phyloP scores from a whole-genome alignment of 2,113 vertebrate species.

The Chaetura pelagica region DNA sequence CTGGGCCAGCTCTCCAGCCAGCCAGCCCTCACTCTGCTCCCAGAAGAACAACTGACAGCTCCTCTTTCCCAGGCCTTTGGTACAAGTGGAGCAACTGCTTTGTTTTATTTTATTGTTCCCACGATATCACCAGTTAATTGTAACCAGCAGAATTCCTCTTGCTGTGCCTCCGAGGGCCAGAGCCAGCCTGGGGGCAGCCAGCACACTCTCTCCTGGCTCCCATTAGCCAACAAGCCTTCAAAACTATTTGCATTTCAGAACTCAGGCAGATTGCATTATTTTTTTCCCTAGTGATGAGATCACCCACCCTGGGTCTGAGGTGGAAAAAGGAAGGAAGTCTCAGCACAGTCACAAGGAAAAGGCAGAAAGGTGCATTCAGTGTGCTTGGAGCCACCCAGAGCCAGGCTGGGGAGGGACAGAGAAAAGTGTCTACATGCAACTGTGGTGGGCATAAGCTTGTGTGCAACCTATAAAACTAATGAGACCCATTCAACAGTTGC shows the following conservation, averaged over 20 bases:
- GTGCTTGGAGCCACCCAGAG: neutral
- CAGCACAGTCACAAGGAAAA: neutral
- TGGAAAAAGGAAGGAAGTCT: neutral
- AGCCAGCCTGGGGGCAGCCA: neutral
- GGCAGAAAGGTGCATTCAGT: neutral
- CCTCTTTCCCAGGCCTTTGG: slow-evolving; percentile 24
- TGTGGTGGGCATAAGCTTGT: neutral
- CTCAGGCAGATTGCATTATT: neutral
- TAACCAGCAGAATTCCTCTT: slow-evolving; percentile 27
- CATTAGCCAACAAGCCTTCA: neutral
- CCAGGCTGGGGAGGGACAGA: neutral
- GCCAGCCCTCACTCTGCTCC: neutral
- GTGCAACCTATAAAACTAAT: neutral
- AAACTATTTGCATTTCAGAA: neutral
- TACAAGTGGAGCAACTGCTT: neutral
- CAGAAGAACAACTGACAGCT: neutral
- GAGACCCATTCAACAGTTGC: neutral
- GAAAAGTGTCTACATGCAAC: neutral
- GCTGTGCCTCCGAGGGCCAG: neutral
- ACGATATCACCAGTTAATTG: slow-evolving; percentile 31
- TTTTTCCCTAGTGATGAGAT: neutral
- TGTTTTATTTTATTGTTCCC: neutral
- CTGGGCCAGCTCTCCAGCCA: neutral
- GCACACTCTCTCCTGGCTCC: neutral
- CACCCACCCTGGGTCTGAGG: neutral